These are phyloP conservation scores for Scortum barcoo DNA, from an alignment of 2,113 vertebrate species.

Conservation along the genomic window DNA sequence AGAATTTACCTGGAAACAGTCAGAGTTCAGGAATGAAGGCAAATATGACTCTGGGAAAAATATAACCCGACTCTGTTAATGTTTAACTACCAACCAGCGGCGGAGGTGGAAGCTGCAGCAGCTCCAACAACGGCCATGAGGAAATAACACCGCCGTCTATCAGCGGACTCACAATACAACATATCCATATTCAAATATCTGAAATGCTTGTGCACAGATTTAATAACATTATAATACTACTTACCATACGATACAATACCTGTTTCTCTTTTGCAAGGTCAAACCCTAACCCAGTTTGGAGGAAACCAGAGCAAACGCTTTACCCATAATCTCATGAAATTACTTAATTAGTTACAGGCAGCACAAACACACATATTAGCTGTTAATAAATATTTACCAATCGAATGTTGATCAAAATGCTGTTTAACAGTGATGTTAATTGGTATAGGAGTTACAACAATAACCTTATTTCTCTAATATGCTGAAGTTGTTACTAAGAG, in stretches of 20 bases:
- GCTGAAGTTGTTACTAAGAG: neutral
- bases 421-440: neutral
- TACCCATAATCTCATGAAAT: no score
- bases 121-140: neutral
- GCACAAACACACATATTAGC: neutral
- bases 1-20: constrained; percentile 11
- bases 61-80: constrained; percentile 54
- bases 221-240: neutral
- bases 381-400: neutral
- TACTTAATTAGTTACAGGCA: no score
- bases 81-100: constrained; percentile 32
- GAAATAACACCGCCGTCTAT: neutral
- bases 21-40: constrained; percentile 61
- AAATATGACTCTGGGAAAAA: constrained; percentile 45
- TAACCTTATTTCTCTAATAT: neutral
- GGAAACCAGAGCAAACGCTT: neutral
- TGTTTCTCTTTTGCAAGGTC: neutral
- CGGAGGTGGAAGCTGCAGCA: neutral
- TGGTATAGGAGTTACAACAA: neutral
- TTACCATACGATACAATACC: neutral
- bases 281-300: no score
- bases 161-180: no score
- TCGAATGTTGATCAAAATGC: neutral
- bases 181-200: neutral
- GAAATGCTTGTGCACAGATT: neutral